Conservation (phyloP, 2,888 invertebrate genomes). For the Tenthredo livida region DNA sequence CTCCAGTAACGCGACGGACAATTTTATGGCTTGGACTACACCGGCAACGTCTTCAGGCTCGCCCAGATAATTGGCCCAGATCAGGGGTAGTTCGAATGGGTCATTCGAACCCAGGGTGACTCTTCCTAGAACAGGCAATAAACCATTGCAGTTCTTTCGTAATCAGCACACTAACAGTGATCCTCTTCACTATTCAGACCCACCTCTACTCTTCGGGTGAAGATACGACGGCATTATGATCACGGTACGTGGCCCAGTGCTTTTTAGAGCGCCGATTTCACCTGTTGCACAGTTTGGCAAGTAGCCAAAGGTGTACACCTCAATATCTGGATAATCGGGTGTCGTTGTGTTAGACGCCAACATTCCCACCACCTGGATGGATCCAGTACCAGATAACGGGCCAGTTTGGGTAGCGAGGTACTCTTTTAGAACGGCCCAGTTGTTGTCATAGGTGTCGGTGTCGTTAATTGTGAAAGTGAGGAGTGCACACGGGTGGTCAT, state of each 20-base stretch:
- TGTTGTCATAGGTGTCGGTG: conserved; percentile 79
- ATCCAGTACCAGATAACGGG: conserved; percentile 82
- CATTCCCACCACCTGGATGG: conserved; percentile 78
- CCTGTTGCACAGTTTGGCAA: conserved; percentile 82
- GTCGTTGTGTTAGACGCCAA: conserved; percentile 82
- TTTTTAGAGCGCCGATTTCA: conserved; percentile 74
- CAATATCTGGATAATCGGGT: conserved; percentile 83
- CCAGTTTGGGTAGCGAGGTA: conserved; percentile 81
- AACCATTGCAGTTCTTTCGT: not conserved
- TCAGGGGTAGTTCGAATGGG: conserved; percentile 84
- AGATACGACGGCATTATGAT: conserved; percentile 78
- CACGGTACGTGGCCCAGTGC: conserved; percentile 65
- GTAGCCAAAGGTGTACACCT: conserved; percentile 84
- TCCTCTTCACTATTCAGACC: not conserved
- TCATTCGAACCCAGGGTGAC: conserved; percentile 83
- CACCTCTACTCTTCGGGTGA: conserved; percentile 84
- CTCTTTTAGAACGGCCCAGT: conserved; percentile 83
- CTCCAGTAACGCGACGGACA: conserved; percentile 80
- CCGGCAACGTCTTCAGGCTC: conserved; percentile 83
- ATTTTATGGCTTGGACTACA: conserved; percentile 82
- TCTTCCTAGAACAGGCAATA: conserved; percentile 69
- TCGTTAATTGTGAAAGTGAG: conserved; percentile 80
- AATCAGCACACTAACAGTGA: not conserved
- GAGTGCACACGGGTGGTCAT: conserved; percentile 83
- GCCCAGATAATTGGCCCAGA: conserved; percentile 88